Percentiles rank a stretch among this genome's conserved stretches.
Conservation (phyloP, 2,797 vertebrate species). For the Nyctibius grandis region DNA sequence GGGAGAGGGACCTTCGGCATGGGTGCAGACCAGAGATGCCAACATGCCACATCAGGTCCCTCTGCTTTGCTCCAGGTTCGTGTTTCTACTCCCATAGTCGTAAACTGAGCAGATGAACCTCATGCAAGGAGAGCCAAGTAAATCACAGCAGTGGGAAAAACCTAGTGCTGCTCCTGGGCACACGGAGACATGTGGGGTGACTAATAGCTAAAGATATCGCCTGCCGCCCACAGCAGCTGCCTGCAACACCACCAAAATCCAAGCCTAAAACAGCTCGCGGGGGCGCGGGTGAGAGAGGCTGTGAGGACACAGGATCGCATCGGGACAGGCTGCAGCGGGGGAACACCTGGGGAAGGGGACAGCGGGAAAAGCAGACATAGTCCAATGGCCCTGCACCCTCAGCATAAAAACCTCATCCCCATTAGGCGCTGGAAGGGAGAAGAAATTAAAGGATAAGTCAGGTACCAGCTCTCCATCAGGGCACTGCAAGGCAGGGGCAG, state of each 20-base stretch:
- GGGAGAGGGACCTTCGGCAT: neutral
- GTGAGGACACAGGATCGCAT: neutral
- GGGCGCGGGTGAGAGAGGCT: neutral
- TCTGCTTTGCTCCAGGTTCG: neutral
- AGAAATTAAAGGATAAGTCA: neutral
- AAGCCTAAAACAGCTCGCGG: neutral
- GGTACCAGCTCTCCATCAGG: neutral
- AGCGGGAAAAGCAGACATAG: neutral
- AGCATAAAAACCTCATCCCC: neutral
- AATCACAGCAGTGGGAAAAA: neutral
- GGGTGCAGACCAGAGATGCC: neutral
- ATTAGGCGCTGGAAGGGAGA: neutral
- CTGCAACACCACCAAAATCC: neutral
- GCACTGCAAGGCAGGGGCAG: neutral
- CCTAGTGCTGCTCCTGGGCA: neutral
- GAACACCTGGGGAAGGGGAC: neutral
- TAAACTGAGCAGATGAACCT: neutral
- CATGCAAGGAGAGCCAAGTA: neutral
- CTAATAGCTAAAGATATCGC: constrained; percentile 37
- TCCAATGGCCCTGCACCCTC: neutral
- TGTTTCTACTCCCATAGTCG: neutral
- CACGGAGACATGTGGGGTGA: neutral
- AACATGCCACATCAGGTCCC: neutral
- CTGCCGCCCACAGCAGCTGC: neutral
- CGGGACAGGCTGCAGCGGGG: neutral